phyloP scores from a whole-genome alignment of 2,888 invertebrate species.

The Helicoverpa assulta region DNA sequence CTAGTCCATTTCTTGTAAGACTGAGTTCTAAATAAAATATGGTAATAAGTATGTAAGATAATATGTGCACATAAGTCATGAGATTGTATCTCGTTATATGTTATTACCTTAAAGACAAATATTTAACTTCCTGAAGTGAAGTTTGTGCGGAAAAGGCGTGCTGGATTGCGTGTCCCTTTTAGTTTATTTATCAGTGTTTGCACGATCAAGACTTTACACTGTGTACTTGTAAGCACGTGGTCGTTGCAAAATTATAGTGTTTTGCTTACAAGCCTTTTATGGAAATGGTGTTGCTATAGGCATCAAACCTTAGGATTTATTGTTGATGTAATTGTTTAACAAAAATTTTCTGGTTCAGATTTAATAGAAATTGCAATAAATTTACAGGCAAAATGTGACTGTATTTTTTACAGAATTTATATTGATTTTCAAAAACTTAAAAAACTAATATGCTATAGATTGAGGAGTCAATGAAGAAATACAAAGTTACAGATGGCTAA shows the following conservation, averaged over 20 bases:
- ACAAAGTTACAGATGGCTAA: too few species aligned
- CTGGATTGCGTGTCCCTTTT: constrained; percentile 43
- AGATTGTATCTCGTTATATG: constrained; percentile 15
- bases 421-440: too few species aligned
- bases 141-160: constrained; percentile 46
- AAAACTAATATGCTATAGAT: too few species aligned
- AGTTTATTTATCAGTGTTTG: constrained; percentile 50
- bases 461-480: too few species aligned
- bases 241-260: constrained; percentile 43
- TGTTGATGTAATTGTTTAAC: neutral
- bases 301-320: neutral
- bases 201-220: constrained; percentile 35
- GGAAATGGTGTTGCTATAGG: neutral
- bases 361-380: too few species aligned
- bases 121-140: constrained; percentile 40
- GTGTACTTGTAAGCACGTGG: constrained; percentile 32
- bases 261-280: constrained; percentile 23
- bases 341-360: neutral
- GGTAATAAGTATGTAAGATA: constrained; percentile 10
- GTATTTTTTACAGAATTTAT: too few species aligned
- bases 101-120: constrained; percentile 28
- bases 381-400: too few species aligned
- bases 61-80: constrained; percentile 17
- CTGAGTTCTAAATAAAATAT: neutral
- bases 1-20: too few species aligned